Percentiles rank a stretch among this genome's conserved stretches.
Conservation (phyloP, 1,140 invertebrate species). For the Hylyphantes graminicola region DNA sequence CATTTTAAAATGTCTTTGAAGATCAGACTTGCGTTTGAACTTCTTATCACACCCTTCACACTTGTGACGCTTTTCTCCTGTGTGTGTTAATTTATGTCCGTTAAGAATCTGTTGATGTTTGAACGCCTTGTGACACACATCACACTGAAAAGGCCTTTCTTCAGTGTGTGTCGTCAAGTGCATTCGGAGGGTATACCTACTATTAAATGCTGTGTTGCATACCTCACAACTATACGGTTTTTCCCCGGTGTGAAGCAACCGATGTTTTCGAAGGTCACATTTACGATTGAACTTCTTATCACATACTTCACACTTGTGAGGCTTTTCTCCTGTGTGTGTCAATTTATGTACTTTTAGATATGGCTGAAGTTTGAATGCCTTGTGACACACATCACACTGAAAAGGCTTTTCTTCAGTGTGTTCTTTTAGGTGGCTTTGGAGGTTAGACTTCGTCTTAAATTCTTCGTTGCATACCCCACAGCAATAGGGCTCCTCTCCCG, state of each 20-base stretch:
- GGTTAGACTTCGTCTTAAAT: background rate
- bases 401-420: constrained; percentile 1
- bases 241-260: background rate
- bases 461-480: background rate
- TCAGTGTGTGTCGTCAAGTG: constrained; percentile 6
- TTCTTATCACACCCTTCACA: background rate
- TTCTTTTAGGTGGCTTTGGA: background rate
- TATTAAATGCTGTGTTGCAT: constrained; percentile 7
- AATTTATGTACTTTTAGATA: background rate
- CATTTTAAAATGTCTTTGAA: background rate
- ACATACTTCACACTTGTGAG: constrained; percentile 5
- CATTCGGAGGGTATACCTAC: background rate
- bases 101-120: background rate
- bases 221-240: constrained; percentile 11
- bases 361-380: background rate
- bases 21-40: background rate
- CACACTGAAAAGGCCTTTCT: constrained; percentile 21
- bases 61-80: background rate
- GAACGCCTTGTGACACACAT: background rate
- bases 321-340: constrained; percentile 9
- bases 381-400: background rate
- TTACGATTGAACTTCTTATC: background rate
- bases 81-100: background rate
- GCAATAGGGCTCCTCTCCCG: background rate
- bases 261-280: background rate